Percentiles rank a stretch among this genome's conserved stretches.
phyloP scores from a whole-genome alignment of 2,888 invertebrate species.

The Neocrepidodera transversa region DNA sequence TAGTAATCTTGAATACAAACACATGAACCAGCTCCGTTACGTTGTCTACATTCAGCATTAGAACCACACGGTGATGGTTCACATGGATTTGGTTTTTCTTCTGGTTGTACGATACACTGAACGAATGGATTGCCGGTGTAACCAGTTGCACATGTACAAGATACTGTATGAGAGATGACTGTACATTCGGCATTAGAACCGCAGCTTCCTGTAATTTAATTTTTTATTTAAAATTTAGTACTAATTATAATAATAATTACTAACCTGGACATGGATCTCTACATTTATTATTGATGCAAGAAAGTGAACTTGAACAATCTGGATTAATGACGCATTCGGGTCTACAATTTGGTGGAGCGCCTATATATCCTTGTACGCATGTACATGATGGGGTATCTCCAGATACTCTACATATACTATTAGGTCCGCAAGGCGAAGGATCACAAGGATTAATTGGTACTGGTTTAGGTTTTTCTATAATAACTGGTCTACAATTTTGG shows the following conservation, averaged over 20 bases:
- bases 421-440: slow-evolving; percentile 84
- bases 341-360: slow-evolving; percentile 81
- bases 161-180: slow-evolving; percentile 80
- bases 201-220: too few relatives aligned
- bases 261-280: slow-evolving; percentile 83
- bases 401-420: slow-evolving; percentile 73
- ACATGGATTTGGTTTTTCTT: slow-evolving; percentile 73
- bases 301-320: slow-evolving; percentile 78
- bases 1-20: slow-evolving; percentile 81
- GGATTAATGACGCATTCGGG: slow-evolving; percentile 85
- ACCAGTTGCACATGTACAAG: slow-evolving; percentile 78
- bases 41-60: slow-evolving; percentile 80
- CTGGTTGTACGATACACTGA: slow-evolving; percentile 71
- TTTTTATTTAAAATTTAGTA: too few relatives aligned
- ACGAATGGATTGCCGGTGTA: slow-evolving; percentile 85
- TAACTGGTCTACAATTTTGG: slow-evolving; percentile 72
- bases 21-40: slow-evolving; percentile 81
- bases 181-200: slow-evolving; percentile 81
- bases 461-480: slow-evolving; percentile 57
- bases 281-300: slow-evolving; percentile 83
- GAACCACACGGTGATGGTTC: slow-evolving; percentile 88
- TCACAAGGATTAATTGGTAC: slow-evolving; percentile 69
- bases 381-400: slow-evolving; percentile 76
- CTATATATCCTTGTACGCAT: slow-evolving; percentile 79
- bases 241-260: too few relatives aligned